These are phyloP conservation scores for Pardalotus punctatus DNA, from an alignment of 2,113 vertebrate genomes.

Conservation along the genomic window DNA sequence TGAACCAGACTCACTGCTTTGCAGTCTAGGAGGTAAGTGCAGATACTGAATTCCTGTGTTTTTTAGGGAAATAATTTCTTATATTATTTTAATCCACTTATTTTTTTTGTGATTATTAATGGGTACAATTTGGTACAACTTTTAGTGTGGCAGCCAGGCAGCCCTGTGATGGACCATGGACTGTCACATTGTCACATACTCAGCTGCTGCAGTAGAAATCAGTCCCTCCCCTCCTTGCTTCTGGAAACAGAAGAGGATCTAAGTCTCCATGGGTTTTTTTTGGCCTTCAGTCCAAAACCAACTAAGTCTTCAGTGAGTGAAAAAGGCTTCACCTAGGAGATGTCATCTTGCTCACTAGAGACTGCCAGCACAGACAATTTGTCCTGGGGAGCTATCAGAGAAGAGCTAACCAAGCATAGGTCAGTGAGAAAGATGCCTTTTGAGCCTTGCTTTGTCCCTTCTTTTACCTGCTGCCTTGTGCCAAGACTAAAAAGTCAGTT, in stretches of 20 bases:
- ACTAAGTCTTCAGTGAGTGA: background rate
- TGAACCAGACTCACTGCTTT: background rate
- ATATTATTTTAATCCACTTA: background rate
- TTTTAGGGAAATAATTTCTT: background rate
- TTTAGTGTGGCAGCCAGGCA: background rate
- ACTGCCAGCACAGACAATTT: background rate
- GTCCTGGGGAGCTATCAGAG: background rate
- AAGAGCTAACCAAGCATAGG: fast-evolving
- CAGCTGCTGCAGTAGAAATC: background rate
- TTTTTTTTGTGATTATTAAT: background rate
- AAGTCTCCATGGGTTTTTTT: background rate
- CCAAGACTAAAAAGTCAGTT: background rate
- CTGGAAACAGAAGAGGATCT: background rate
- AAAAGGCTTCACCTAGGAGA: background rate
- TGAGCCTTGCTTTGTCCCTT: background rate
- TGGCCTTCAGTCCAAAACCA: background rate
- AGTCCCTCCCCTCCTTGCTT: background rate
- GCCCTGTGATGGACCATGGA: background rate
- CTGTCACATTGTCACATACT: fast-evolving
- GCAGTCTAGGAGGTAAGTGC: background rate
- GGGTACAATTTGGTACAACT: background rate
- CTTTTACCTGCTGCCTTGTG: background rate
- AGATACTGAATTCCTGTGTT: background rate
- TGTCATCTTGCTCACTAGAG: background rate
- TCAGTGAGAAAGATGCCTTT: background rate